Conservation (phyloP, 1,140 invertebrate species). For the Limonius californicus region DNA sequence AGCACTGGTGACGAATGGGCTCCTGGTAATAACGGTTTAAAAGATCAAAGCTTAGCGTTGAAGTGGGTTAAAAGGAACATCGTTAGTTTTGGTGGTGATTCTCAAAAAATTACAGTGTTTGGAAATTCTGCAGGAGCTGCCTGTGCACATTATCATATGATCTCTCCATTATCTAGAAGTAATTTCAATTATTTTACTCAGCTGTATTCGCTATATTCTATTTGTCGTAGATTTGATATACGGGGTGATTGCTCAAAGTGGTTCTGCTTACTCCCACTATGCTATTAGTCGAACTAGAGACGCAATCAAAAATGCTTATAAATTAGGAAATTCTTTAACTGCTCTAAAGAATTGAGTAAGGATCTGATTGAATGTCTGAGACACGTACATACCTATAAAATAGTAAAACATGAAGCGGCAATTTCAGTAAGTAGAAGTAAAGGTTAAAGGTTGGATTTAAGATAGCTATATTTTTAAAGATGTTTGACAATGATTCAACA, state of each 20-base stretch:
- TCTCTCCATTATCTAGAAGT: neutral
- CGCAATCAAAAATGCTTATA: neutral
- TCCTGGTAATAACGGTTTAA: conserved; percentile 9
- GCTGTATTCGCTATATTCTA: neutral
- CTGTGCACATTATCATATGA: neutral
- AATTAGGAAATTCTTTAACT: neutral
- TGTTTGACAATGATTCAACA: too few species aligned
- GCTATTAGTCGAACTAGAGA: neutral
- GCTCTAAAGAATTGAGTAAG: neutral
- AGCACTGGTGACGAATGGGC: neutral
- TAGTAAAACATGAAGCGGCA: neutral
- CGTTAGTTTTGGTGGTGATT: conserved; percentile 2
- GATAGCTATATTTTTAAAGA: too few species aligned
- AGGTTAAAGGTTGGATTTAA: too few species aligned
- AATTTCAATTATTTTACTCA: neutral
- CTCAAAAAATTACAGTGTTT: conserved; percentile 14
- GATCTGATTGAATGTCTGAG: neutral
- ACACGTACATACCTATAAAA: neutral
- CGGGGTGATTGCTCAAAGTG: neutral
- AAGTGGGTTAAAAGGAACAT: conserved; percentile 19
- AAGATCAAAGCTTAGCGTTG: conserved; percentile 14
- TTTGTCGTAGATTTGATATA: neutral
- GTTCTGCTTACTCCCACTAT: neutral
- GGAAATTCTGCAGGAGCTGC: conserved; percentile 16
- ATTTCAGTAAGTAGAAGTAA: neutral